A percentile compares a stretch with the other conserved stretches of the same genome.
phyloP scores from a whole-genome alignment of 1,140 invertebrate genomes.

The Drosophila novamexicana region DNA sequence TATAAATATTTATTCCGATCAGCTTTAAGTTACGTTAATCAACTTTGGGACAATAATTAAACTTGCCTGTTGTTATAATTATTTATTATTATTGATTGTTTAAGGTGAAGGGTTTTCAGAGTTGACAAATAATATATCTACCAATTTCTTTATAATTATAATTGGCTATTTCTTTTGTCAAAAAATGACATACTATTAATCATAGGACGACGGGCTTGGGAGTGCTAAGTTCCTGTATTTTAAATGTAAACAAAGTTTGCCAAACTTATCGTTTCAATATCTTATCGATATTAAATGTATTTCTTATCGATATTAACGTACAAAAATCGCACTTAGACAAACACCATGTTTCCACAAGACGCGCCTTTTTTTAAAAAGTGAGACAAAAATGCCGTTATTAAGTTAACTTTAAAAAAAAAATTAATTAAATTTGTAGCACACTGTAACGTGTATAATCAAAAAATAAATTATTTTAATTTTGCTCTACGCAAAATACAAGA shows the following conservation, averaged over 20 bases:
- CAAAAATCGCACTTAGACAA: not conserved
- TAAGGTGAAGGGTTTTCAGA: too few relatives aligned
- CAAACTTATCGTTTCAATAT: too few relatives aligned
- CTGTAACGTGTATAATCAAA: not conserved
- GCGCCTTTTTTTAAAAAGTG: not conserved
- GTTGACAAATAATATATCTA: too few relatives aligned
- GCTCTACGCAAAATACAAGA: constrained; percentile 4
- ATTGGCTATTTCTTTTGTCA: too few relatives aligned
- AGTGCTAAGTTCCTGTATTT: not conserved
- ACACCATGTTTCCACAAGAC: not conserved
- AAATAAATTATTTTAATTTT: not conserved
- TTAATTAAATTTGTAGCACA: not conserved
- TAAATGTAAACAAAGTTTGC: not conserved
- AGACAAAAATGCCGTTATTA: not conserved
- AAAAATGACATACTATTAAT: too few relatives aligned
- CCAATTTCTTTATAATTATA: too few relatives aligned
- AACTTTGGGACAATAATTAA: not conserved
- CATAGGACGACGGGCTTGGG: too few relatives aligned
- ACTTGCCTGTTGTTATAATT: too few relatives aligned
- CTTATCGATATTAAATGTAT: constrained; percentile 1
- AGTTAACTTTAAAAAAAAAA: not conserved
- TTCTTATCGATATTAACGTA: not conserved
- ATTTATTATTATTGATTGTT: too few relatives aligned
- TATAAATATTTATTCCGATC: not conserved
- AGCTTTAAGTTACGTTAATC: not conserved